phyloP scores from a whole-genome alignment of 2,888 invertebrate species.

The Caenorhabditis sp. region DNA sequence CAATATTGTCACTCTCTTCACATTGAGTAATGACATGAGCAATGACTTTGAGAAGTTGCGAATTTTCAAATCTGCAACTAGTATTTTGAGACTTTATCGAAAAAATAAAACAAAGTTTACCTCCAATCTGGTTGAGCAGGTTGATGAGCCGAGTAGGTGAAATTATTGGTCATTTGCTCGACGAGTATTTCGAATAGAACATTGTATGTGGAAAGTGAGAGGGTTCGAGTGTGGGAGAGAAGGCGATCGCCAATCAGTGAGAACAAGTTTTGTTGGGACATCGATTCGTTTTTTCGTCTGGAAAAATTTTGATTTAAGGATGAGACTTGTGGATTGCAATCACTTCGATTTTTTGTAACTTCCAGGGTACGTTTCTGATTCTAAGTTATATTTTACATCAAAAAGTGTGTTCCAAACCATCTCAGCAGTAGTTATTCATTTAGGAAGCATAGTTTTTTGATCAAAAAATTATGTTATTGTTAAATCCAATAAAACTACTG shows the following conservation, averaged over 20 bases:
- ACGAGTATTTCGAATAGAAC: constrained; percentile 91
- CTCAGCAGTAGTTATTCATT: no score
- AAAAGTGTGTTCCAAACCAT: no score
- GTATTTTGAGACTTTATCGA: not conserved
- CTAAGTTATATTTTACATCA: no score
- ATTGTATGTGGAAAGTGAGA: constrained; percentile 94
- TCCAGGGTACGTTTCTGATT: no score
- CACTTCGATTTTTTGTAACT: no score
- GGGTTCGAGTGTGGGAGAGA: constrained; percentile 84
- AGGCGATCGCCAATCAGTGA: constrained; percentile 92
- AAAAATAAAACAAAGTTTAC: constrained; percentile 77
- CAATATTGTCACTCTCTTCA: constrained; percentile 87
- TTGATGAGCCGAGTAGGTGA: constrained; percentile 90
- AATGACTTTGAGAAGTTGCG: constrained; percentile 97
- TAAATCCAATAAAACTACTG: no score
- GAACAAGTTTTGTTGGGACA: constrained; percentile 98
- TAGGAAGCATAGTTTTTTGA: no score
- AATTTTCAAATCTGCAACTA: constrained; percentile 70
- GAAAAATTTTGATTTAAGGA: no score
- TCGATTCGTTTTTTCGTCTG: constrained; percentile 97
- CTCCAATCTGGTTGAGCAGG: constrained; percentile 49
- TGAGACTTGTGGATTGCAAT: no score
- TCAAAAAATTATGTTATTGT: no score
- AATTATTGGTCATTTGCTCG: constrained; percentile 93
- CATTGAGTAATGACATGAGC: constrained; percentile 95